phyloP scores from a whole-genome alignment of 2,888 invertebrate species.

The Himalopsyche japonica region DNA sequence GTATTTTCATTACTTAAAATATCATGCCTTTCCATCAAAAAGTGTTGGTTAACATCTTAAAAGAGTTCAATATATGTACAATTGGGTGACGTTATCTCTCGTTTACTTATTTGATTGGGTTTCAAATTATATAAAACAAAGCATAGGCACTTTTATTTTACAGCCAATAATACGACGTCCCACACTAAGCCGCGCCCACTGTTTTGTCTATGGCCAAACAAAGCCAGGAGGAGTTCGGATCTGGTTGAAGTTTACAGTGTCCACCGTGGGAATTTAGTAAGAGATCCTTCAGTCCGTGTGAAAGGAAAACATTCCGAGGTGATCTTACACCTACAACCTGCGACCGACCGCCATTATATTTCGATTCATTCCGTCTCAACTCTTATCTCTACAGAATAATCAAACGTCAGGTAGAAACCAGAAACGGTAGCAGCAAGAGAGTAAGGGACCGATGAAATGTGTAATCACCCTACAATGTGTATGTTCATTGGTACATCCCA shows the following conservation, averaged over 20 bases:
- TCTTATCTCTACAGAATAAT: neutral
- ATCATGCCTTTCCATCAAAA: no score
- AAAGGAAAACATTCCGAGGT: constrained; percentile 23
- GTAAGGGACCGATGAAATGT: neutral
- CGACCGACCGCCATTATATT: neutral
- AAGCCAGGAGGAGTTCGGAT: neutral
- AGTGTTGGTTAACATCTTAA: no score
- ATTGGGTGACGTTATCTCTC: no score
- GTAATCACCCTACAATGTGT: neutral
- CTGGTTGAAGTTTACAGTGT: neutral
- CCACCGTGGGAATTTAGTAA: neutral
- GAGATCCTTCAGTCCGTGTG: constrained; percentile 16
- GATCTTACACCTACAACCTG: neutral
- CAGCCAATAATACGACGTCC: no score
- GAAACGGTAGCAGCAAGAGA: neutral
- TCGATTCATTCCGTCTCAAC: neutral
- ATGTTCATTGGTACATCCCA: neutral
- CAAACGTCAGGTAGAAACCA: neutral
- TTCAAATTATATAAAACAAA: no score
- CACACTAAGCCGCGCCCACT: no score
- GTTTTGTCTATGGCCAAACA: no score
- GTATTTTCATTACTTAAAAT: no score
- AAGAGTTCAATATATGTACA: no score
- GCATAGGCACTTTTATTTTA: no score
- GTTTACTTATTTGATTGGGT: no score